Percentiles rank a stretch among this genome's conserved stretches.
phyloP scores from a whole-genome alignment of 2,797 vertebrate genomes.

The Pantherophis vulpinus region DNA sequence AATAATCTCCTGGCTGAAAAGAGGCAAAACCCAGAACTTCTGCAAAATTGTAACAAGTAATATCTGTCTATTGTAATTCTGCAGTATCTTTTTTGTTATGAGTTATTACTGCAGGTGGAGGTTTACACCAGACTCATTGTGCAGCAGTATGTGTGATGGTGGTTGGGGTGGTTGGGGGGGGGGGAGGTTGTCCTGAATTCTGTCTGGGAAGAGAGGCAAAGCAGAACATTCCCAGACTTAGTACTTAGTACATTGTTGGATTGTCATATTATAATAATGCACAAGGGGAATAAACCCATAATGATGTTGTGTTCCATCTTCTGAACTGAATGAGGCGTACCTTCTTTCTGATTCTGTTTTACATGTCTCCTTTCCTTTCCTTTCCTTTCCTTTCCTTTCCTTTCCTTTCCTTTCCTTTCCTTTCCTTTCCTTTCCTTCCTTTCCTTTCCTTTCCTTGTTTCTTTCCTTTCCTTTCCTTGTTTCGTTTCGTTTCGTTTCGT shows the following conservation, averaged over 20 bases:
- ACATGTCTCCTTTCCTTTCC: neutral
- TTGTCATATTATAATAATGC: neutral
- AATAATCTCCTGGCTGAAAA: neutral
- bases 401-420: neutral
- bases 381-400: no score
- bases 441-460: neutral
- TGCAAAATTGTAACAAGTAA: neutral
- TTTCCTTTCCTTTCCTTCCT: no score
- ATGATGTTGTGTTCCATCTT: neutral
- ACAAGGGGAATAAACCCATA: neutral
- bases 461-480: no score
- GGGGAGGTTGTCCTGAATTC: neutral
- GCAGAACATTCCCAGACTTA: neutral
- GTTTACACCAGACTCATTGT: neutral
- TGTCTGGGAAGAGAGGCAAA: neutral
- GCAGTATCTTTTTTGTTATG: neutral
- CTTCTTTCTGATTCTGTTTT: neutral
- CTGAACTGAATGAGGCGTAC: neutral
- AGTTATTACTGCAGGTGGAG: neutral
- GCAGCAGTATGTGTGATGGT: neutral
- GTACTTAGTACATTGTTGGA: neutral
- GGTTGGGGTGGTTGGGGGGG: no score
- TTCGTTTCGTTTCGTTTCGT: no score
- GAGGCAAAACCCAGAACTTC: neutral
- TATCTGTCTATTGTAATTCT: neutral